Evolutionary conservation across 2,113 vertebrate species (phyloP).

Genomic region (Leucoraja erinaceus): DNA sequence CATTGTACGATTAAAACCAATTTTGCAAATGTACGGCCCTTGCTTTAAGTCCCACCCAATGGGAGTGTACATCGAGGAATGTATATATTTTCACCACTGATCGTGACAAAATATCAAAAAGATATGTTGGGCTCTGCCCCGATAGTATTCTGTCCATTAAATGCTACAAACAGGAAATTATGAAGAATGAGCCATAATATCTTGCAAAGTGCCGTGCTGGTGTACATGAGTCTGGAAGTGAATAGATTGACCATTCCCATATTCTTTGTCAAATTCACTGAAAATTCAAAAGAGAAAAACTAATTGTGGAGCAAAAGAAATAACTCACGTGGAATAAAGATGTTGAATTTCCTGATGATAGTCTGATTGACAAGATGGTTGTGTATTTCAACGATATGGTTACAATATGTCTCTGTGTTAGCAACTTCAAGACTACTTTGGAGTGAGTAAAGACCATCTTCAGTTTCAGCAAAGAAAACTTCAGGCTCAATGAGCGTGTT

Average conservation of each 20-base stretch:
- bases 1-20: background rate
- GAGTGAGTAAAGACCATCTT: conserved; percentile 16
- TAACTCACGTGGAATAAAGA: background rate
- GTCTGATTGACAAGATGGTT: background rate
- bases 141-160: background rate
- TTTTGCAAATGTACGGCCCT: background rate
- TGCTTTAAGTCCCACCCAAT: no score
- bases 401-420: background rate
- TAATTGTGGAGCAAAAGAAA: background rate
- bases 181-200: background rate
- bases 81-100: background rate
- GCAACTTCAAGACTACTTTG: background rate
- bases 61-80: background rate
- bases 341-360: background rate
- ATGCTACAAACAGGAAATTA: background rate
- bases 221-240: background rate
- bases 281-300: background rate
- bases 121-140: background rate
- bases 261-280: background rate
- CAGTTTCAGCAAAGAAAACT: background rate
- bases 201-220: background rate
- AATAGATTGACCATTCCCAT: background rate
- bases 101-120: background rate
- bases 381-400: background rate
- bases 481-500: background rate